phyloP scores from a whole-genome alignment of 2,888 invertebrate genomes.

The Xestia sexstrigata region DNA sequence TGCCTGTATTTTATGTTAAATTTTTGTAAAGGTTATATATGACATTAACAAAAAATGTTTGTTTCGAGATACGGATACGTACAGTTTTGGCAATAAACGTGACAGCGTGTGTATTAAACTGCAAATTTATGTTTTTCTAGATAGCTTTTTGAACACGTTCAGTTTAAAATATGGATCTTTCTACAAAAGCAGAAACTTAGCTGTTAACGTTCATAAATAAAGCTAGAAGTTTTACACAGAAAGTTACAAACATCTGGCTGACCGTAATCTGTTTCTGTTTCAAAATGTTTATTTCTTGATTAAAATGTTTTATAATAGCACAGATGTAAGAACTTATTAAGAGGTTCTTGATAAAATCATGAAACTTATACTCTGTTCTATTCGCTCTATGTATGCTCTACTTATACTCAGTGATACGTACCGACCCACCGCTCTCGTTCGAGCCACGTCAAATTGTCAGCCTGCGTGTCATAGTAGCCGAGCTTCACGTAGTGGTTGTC shows the following conservation, averaged over 20 bases:
- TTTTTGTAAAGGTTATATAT: slow-evolving; percentile 58
- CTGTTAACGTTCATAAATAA: slow-evolving; percentile 17
- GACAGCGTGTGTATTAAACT: slow-evolving; percentile 40
- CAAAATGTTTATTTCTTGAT: neutral
- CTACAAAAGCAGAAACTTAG: slow-evolving; percentile 3
- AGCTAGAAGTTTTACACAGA: slow-evolving; percentile 1
- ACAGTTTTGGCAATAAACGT: slow-evolving; percentile 56
- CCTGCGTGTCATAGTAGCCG: slow-evolving; percentile 98
- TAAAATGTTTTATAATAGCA: neutral
- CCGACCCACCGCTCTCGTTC: slow-evolving; percentile 98
- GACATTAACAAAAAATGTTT: slow-evolving; percentile 40
- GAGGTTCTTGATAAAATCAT: neutral
- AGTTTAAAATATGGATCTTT: slow-evolving; percentile 21
- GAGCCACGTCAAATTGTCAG: slow-evolving; percentile 98
- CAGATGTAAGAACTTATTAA: neutral
- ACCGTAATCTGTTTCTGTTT: neutral
- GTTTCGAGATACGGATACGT: slow-evolving; percentile 47
- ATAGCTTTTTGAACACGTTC: slow-evolving; percentile 33
- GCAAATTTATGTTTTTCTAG: slow-evolving; percentile 46
- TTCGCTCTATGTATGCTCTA: too few species aligned
- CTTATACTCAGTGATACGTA: slow-evolving; percentile 80
- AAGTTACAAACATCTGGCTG: slow-evolving; percentile 1
- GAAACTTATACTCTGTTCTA: too few species aligned
- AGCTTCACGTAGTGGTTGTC: slow-evolving; percentile 98
- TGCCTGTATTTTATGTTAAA: slow-evolving; percentile 60